Evolutionary conservation across 2,113 vertebrate species (phyloP).

Genomic region (Cinclus cinclus): DNA sequence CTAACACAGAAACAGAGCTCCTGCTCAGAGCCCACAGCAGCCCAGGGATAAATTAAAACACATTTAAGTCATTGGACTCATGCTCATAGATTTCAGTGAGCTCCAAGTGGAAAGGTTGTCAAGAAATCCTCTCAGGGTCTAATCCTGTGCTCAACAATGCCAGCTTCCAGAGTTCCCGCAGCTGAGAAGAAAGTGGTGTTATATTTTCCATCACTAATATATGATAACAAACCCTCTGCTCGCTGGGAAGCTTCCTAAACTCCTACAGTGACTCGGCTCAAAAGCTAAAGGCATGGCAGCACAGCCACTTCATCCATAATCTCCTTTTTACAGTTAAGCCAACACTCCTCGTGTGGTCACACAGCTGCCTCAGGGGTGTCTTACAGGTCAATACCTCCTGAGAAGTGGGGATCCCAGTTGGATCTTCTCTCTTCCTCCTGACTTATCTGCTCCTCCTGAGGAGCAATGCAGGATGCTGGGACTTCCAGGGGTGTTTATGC

Average conservation of each 20-base stretch:
- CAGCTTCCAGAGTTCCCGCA: background rate
- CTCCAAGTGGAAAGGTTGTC: background rate
- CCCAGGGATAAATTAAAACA: background rate
- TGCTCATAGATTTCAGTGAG: background rate
- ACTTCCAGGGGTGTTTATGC: accelerated
- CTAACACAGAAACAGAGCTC: background rate
- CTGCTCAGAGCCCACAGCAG: background rate
- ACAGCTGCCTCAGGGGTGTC: background rate
- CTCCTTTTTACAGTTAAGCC: background rate
- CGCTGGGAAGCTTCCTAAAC: background rate
- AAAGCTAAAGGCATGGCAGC: background rate
- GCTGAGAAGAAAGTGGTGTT: background rate
- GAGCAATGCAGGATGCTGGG: accelerated
- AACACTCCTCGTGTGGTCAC: accelerated
- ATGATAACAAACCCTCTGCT: background rate
- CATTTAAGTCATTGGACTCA: background rate
- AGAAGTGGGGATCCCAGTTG: background rate
- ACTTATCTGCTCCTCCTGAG: background rate
- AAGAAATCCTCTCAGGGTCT: background rate
- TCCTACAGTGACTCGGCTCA: background rate
- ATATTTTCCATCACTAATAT: background rate
- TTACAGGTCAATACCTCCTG: background rate
- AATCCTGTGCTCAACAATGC: background rate
- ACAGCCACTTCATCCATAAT: background rate
- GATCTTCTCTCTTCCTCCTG: background rate